Base-by-base conservation (phyloP, 2,888 invertebrate species). In the Drosophila macrospina region DNA sequence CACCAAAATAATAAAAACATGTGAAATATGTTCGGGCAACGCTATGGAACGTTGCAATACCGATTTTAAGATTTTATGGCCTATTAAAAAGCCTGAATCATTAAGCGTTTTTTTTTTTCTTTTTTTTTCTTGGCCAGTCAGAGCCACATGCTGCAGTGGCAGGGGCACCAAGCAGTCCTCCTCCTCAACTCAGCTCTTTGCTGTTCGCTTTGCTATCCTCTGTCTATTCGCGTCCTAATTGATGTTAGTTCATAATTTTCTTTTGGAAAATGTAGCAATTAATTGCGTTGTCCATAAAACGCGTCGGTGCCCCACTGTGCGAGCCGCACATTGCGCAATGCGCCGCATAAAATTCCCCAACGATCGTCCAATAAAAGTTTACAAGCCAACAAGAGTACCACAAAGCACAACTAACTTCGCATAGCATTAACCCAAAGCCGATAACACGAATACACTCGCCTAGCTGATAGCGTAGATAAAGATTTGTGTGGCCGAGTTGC, bases 231-330 rank as follows among this genome's bases (percentile, higher is more conserved):
- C 85, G 73, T 72, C 80, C 84, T 84, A 88, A 84, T 82, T 84
- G 84, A 84, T 88, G 88, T 87, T 83, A 88, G 84, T 86, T 87
- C 88, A 84, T 84, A 87, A 84, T 86, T 84, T 88, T 86, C 83
- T 61, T 82, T 87, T 86, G 86, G 83, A 87, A 84, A 82, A 84
- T 87, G 84, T 84, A 87, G 88, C 88, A 84, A 84, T 84, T 84
- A 84, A 87, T 84, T 87, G 84, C 88, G 56, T 73, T 75, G 83
- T 78, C 80, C 86, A 84, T 84, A 84, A 84, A 87, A 84, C 88
- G 88, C 80, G 83, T 82, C 74, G 83, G 67, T 78, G 75, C 78
- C 84, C 84, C 86, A 88, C 88, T 85, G 88, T 80, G 88, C 80
- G 72, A 74, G 74, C 77, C 83, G 86, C 78, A 81, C 87, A 83